Evolutionary conservation across 2,113 vertebrate species (phyloP).

Genomic region (Phylloscopus trochiloides): DNA sequence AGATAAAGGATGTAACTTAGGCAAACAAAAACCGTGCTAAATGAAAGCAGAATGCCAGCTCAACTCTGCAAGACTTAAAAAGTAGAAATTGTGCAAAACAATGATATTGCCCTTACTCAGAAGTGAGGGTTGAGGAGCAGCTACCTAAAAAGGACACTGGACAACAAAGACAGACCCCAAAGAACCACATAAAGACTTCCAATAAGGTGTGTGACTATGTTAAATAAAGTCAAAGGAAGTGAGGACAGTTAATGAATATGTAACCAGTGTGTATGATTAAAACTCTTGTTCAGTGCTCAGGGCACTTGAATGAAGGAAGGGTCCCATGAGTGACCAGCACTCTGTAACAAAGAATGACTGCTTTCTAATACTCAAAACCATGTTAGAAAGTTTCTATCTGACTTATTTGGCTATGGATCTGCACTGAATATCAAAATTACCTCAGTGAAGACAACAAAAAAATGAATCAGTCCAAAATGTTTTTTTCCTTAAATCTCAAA

Average conservation of each 20-base stretch:
- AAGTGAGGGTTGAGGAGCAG: background rate
- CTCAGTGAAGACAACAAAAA: background rate
- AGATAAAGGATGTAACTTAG: background rate
- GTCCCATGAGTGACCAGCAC: background rate
- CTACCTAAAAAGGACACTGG: background rate
- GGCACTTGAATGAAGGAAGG: background rate
- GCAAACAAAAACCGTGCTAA: background rate
- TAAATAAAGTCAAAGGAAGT: background rate
- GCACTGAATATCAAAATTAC: background rate
- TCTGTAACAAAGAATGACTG: background rate
- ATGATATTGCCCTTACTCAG: background rate
- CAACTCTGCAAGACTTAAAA: background rate
- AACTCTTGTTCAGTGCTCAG: background rate
- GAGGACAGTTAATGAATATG: background rate
- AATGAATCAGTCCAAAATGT: background rate
- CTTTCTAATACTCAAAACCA: background rate
- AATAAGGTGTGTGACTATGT: background rate
- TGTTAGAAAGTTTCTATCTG: background rate
- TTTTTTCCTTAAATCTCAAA: background rate
- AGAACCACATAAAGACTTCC: background rate
- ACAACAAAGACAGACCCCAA: background rate
- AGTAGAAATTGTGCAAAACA: background rate
- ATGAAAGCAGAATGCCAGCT: background rate
- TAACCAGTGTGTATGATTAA: background rate
- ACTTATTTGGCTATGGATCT: background rate